Percentiles rank a stretch among this genome's conserved stretches.
Evolutionary conservation across 2,888 invertebrate species (phyloP).

Genomic region (Nymphalis polychloros): DNA sequence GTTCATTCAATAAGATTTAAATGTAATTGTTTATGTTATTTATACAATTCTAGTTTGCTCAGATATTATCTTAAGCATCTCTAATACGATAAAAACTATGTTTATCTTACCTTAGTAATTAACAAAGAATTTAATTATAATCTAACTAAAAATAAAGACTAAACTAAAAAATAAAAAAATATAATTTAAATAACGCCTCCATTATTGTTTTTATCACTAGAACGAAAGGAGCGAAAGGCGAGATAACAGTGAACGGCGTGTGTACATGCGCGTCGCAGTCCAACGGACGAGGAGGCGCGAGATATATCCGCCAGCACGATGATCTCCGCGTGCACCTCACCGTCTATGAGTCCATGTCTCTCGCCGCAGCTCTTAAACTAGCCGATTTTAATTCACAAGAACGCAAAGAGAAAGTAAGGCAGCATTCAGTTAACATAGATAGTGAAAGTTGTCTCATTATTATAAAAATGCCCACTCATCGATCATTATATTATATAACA

Average conservation of each 20-base stretch:
- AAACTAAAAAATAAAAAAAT: background rate
- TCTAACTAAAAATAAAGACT: too few relatives aligned
- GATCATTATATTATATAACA: slow-evolving; percentile 5
- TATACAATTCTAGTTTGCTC: too few relatives aligned
- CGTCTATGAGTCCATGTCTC: slow-evolving; percentile 90
- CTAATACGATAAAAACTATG: too few relatives aligned
- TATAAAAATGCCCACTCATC: background rate
- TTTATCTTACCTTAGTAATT: too few relatives aligned
- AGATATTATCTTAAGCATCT: too few relatives aligned
- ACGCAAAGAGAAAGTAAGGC: slow-evolving; percentile 85
- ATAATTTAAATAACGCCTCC: too few relatives aligned
- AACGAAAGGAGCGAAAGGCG: slow-evolving; percentile 86
- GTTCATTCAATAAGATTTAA: too few relatives aligned
- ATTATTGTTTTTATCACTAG: slow-evolving; percentile 69
- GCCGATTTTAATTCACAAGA: slow-evolving; percentile 86
- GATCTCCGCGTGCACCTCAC: slow-evolving; percentile 88
- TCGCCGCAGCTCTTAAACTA: slow-evolving; percentile 91
- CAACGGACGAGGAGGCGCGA: slow-evolving; percentile 86
- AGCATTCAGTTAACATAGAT: background rate
- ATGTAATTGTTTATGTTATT: too few relatives aligned
- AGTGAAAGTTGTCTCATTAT: slow-evolving; percentile 29
- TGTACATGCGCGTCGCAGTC: slow-evolving; percentile 83
- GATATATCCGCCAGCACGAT: slow-evolving; percentile 93
- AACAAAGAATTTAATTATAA: too few relatives aligned
- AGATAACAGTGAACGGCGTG: slow-evolving; percentile 86